Percentiles rank a stretch among this genome's conserved stretches.
These are phyloP conservation scores for Dorcus parallelipipedus DNA, from an alignment of 2,888 invertebrate genomes.

Conservation along the genomic window DNA sequence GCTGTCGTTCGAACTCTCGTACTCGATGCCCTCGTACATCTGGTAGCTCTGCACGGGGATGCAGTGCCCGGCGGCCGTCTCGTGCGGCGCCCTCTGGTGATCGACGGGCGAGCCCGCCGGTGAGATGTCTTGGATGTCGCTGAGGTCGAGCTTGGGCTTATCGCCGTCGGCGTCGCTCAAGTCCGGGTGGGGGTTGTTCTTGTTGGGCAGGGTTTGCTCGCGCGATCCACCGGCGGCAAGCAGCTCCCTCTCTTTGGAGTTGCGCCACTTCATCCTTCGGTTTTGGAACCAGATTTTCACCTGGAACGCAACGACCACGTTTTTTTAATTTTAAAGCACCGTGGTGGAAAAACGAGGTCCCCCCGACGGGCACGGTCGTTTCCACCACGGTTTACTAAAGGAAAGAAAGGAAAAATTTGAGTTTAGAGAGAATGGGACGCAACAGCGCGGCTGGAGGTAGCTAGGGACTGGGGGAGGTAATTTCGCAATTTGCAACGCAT, in stretches of 20 bases:
- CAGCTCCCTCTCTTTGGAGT: slow-evolving; percentile 93
- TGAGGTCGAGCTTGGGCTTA: slow-evolving; percentile 63
- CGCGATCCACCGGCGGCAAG: slow-evolving; percentile 90
- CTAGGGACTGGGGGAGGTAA: no score
- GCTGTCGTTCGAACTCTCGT: slow-evolving; percentile 59
- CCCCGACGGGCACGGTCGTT: no score
- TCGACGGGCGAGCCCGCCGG: slow-evolving; percentile 47
- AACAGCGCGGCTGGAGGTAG: no score
- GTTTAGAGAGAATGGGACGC: no score
- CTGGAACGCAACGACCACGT: slow-evolving; percentile 43
- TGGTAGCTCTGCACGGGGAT: slow-evolving; percentile 34
- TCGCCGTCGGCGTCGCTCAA: slow-evolving; percentile 86
- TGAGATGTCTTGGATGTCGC: slow-evolving; percentile 57
- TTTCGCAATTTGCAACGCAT: no score
- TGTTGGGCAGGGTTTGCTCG: slow-evolving; percentile 93
- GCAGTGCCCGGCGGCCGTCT: slow-evolving; percentile 18
- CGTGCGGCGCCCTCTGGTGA: slow-evolving; percentile 29
- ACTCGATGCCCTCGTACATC: slow-evolving; percentile 49
- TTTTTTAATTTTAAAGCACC: no score
- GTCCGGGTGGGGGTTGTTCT: slow-evolving; percentile 95
- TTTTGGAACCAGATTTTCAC: slow-evolving; percentile 95
- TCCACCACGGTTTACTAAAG: no score
- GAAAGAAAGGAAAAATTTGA: no score
- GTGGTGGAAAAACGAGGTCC: no score
- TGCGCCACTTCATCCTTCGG: slow-evolving; percentile 98